phyloP scores from a whole-genome alignment of 2,888 invertebrate species.

The Pecten maximus region DNA sequence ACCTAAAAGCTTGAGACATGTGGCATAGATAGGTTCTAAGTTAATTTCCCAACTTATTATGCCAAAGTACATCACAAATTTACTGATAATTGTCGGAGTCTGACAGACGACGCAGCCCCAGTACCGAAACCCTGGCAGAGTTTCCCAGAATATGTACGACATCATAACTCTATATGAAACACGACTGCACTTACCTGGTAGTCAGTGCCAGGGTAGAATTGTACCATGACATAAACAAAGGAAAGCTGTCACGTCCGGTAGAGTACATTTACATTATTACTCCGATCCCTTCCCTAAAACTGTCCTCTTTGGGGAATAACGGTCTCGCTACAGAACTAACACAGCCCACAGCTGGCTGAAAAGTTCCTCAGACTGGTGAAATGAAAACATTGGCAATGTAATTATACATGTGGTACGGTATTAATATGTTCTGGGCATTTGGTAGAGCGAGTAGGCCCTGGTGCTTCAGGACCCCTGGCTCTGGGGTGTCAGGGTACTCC shows the following conservation, averaged over 20 bases:
- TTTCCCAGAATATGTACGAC: background rate
- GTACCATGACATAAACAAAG: background rate
- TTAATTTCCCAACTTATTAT: background rate
- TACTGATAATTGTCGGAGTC: background rate
- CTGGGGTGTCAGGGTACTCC: background rate
- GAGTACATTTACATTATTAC: background rate
- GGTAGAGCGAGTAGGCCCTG: background rate
- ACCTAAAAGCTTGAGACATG: background rate
- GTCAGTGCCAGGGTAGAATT: background rate
- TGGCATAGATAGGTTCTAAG: background rate
- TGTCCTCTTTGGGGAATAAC: background rate
- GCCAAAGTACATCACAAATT: conserved; percentile 15
- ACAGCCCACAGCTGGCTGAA: background rate
- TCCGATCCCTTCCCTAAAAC: background rate
- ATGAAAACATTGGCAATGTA: conserved; percentile 27
- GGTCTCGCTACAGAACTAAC: background rate
- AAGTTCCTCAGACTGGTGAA: background rate
- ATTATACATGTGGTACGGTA: background rate
- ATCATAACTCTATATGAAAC: background rate
- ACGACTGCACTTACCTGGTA: conserved; percentile 1
- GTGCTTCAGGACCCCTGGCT: background rate
- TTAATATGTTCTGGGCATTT: conserved; percentile 19
- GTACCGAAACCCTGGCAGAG: background rate
- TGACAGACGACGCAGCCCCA: background rate
- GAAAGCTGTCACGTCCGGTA: background rate